phyloP scores from a whole-genome alignment of 1,140 invertebrate species.

The Cylas formicarius region DNA sequence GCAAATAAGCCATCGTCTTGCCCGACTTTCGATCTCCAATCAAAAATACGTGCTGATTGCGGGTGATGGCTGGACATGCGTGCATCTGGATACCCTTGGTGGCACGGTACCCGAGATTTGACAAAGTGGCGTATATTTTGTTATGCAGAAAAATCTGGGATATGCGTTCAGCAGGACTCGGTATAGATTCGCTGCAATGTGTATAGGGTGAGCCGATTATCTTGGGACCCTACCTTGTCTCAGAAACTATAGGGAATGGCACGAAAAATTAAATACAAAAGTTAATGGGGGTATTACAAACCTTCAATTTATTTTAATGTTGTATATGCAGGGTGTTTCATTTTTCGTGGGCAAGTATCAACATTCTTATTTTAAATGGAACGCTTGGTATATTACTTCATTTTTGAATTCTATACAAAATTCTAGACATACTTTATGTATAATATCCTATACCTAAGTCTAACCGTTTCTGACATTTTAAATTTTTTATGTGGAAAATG shows the following conservation, averaged over 20 bases:
- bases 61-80: slow-evolving; percentile 44
- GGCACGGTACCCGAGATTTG: slow-evolving; percentile 21
- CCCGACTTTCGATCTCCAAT: slow-evolving; percentile 43
- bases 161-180: slow-evolving; percentile 17
- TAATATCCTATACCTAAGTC: too few relatives aligned
- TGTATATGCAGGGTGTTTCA: too few relatives aligned
- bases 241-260: too few relatives aligned
- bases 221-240: too few relatives aligned
- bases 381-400: too few relatives aligned
- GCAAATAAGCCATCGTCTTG: slow-evolving; percentile 48
- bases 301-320: neutral
- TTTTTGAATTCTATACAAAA: too few relatives aligned
- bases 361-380: neutral
- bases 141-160: slow-evolving; percentile 23
- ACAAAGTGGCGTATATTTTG: slow-evolving; percentile 24
- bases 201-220: too few relatives aligned
- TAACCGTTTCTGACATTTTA: too few relatives aligned
- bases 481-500: too few relatives aligned
- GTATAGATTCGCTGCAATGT: slow-evolving; percentile 28
- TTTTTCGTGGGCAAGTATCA: too few relatives aligned
- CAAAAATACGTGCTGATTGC: slow-evolving; percentile 44
- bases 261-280: slow-evolving; percentile 3
- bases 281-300: slow-evolving; percentile 1
- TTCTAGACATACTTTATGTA: too few relatives aligned
- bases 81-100: slow-evolving; percentile 42